These are phyloP conservation scores for Dendrolimus houi DNA, from an alignment of 2,888 invertebrate genomes.

Conservation along the genomic window DNA sequence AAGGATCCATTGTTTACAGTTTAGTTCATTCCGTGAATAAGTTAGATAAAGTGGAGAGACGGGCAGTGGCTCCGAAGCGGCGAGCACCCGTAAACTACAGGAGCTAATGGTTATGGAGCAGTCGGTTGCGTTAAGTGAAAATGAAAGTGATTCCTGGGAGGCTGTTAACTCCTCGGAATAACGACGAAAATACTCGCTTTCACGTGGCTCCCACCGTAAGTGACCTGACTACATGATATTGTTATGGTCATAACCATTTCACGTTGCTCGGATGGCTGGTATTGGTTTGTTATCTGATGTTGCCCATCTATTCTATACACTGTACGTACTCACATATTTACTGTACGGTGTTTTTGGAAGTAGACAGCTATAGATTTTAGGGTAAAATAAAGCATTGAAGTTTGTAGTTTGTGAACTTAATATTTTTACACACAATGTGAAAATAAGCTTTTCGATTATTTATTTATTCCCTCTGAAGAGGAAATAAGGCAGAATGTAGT, in stretches of 20 bases:
- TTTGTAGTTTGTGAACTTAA: too few relatives aligned
- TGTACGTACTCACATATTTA: neutral
- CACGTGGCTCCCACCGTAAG: conserved; percentile 30
- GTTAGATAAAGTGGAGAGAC: conserved; percentile 36
- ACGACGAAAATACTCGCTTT: conserved; percentile 42
- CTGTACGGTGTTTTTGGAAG: neutral
- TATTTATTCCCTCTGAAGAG: too few relatives aligned
- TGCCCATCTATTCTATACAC: neutral
- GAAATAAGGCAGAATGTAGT: too few relatives aligned
- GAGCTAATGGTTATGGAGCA: conserved; percentile 59
- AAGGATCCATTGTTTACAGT: conserved; percentile 32
- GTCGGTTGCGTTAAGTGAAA: conserved; percentile 61
- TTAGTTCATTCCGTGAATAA: conserved; percentile 53
- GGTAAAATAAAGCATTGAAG: too few relatives aligned
- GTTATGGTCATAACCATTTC: conserved; percentile 35
- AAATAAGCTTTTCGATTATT: too few relatives aligned
- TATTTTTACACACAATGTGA: too few relatives aligned
- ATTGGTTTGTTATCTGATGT: conserved; percentile 19
- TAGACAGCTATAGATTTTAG: too few relatives aligned
- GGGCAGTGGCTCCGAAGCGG: conserved; percentile 28
- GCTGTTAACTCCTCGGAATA: conserved; percentile 46
- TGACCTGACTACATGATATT: conserved; percentile 32
- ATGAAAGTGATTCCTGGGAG: conserved; percentile 58
- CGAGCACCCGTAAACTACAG: conserved; percentile 50
- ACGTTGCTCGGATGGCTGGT: conserved; percentile 27